Evolutionary conservation across 2,888 invertebrate species (phyloP).

Genomic region (Prosopocoilus inquinatus): DNA sequence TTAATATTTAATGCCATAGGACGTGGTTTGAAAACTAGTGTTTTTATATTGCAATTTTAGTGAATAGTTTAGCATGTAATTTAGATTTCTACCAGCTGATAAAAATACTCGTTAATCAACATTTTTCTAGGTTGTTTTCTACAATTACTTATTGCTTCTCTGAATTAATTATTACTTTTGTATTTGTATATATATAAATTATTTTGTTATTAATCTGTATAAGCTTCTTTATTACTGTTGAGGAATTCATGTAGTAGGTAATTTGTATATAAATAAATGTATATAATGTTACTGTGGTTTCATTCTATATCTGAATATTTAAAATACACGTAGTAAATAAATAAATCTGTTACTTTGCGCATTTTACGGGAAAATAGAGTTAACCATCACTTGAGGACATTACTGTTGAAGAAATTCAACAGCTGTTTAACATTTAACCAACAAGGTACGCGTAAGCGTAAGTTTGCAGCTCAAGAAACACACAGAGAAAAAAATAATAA

Average conservation of each 20-base stretch:
- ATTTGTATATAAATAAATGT: constrained; percentile 12
- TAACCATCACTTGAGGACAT: too few species aligned
- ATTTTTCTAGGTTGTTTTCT: constrained; percentile 4
- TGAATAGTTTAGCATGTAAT: constrained; percentile 1
- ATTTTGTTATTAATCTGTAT: constrained; percentile 16
- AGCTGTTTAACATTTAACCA: too few species aligned
- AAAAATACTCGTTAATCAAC: constrained; percentile 8
- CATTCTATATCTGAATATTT: too few species aligned
- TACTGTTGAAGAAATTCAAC: too few species aligned
- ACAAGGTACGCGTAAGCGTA: too few species aligned
- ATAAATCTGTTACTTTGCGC: too few species aligned
- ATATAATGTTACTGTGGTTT: constrained; percentile 8
- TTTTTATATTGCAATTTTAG: constrained; percentile 2
- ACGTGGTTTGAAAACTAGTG: not conserved
- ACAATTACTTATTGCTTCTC: not conserved
- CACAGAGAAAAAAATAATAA: too few species aligned
- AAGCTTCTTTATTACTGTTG: too few species aligned
- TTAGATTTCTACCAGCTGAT: constrained; percentile 6
- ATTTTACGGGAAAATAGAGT: too few species aligned
- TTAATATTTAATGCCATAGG: too few species aligned
- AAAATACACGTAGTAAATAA: too few species aligned
- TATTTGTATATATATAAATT: constrained; percentile 14
- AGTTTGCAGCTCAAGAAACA: too few species aligned
- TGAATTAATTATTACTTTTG: constrained; percentile 8
- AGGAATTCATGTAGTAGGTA: constrained; percentile 2